Conservation (phyloP, 2,888 invertebrate species). For the Nemoura dubitans region DNA sequence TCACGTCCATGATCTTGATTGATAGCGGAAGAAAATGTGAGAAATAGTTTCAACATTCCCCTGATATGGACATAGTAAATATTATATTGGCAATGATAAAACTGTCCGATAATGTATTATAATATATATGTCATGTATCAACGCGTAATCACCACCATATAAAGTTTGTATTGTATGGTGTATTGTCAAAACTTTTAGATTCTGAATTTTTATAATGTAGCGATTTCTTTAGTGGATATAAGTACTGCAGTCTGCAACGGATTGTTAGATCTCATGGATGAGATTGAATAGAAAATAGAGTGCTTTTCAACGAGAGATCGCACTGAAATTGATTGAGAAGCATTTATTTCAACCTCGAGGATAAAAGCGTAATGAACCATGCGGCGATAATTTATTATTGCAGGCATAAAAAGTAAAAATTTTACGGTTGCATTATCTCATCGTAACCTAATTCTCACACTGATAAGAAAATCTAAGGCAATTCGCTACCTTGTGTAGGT, state of each 20-base stretch:
- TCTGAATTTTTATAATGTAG: not conserved
- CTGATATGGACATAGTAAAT: too few species aligned
- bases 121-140: too few species aligned
- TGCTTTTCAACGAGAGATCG: not conserved
- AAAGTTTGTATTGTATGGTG: not conserved
- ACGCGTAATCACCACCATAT: not conserved
- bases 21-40: not conserved
- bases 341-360: not conserved
- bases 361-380: not conserved
- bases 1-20: not conserved
- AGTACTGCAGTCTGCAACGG: not conserved
- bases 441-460: not conserved
- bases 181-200: too few species aligned
- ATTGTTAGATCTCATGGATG: not conserved
- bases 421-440: not conserved
- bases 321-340: not conserved
- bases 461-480: not conserved
- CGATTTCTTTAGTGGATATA: not conserved
- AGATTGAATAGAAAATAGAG: not conserved
- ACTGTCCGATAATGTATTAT: too few species aligned
- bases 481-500: not conserved
- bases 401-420: not conserved
- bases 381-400: not conserved
- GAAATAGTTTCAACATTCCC: too few species aligned
- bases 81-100: too few species aligned